These are phyloP conservation scores for Chaitophorus viminalis DNA, from an alignment of 2,888 invertebrate genomes.

Conservation along the genomic window DNA sequence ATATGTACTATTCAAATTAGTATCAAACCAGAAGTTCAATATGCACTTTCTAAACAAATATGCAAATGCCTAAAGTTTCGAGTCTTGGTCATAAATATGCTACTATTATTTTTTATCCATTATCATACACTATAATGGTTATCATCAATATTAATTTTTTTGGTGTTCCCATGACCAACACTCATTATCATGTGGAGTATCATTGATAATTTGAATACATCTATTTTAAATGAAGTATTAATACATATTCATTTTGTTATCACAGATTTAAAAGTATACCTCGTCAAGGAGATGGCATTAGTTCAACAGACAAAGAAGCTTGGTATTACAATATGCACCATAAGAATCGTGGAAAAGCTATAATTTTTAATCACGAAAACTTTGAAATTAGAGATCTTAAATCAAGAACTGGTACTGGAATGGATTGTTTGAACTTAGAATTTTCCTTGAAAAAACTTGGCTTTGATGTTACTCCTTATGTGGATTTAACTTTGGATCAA, in stretches of 20 bases:
- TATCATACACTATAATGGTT: no score
- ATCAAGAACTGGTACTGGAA: constrained; percentile 83
- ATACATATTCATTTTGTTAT: background rate
- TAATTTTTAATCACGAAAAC: constrained; percentile 90
- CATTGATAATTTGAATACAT: no score
- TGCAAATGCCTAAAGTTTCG: no score
- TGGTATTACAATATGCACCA: constrained; percentile 85
- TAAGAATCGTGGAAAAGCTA: constrained; percentile 80
- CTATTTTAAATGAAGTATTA: background rate
- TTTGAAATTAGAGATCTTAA: constrained; percentile 75
- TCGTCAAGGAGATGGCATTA: background rate
- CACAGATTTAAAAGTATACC: constrained; percentile 14
- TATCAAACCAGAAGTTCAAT: no score
- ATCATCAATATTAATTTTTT: no score
- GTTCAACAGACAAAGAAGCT: constrained; percentile 63
- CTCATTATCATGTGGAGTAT: no score
- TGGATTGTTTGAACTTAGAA: constrained; percentile 70
- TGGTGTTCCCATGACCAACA: no score
- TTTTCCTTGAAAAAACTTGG: constrained; percentile 69
- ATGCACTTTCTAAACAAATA: no score
- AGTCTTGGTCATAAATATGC: no score
- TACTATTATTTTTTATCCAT: no score
- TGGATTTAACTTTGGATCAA: constrained; percentile 77
- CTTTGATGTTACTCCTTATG: constrained; percentile 77
- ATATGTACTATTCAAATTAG: no score